Base-by-base conservation (phyloP, 2,113 vertebrate species). In the Platysternon megacephalum region DNA sequence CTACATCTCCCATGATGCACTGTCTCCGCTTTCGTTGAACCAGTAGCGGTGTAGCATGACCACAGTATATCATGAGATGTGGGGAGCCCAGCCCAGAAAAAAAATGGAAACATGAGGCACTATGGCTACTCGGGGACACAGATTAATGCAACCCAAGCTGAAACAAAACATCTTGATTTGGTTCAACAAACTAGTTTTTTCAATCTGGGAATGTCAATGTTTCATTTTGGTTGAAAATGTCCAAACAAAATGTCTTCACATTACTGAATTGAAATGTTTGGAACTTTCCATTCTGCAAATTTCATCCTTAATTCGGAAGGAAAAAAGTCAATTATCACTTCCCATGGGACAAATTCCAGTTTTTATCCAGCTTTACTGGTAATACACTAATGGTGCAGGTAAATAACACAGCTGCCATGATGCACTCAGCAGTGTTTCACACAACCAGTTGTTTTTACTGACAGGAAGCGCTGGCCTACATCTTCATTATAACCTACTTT, bases 231-330 rank as follows among this genome's bases (percentile, higher is more conserved):
- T 94, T 94, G 85, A 94, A 61, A 61, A 87, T 93, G 94, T 86
- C 14, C 52, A 72, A 95, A 94, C 94, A 85, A 96, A 97, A 88
- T 96, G 83, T 96, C 97, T 96, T 97, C 95, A 95, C 93, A 91
- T 29, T 95, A 95, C 55, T 51, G 84, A 92, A 95, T 91, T 61
- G 91, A 97, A 95, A 82, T 91, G 83, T 86, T 94, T 95, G 87
- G 92, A 94, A 83, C 42, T 87, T 96, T 97, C 88, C 95, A 95
- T 88, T 96, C 90, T 94, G 85, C 93, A 91, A 89, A 56, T 88
- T 96, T 94, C 94, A 97, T 94, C 95, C 78, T 61, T 88, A 94
- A 87, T 87, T 79, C 86, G 90, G 78, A 93, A 92, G 56, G 29
- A 14, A 32, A 32, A 32, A 61, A 61, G 12, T 32, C 29, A 61